phyloP scores from a whole-genome alignment of 2,797 vertebrate genomes.

The Neoniphon sammara region DNA sequence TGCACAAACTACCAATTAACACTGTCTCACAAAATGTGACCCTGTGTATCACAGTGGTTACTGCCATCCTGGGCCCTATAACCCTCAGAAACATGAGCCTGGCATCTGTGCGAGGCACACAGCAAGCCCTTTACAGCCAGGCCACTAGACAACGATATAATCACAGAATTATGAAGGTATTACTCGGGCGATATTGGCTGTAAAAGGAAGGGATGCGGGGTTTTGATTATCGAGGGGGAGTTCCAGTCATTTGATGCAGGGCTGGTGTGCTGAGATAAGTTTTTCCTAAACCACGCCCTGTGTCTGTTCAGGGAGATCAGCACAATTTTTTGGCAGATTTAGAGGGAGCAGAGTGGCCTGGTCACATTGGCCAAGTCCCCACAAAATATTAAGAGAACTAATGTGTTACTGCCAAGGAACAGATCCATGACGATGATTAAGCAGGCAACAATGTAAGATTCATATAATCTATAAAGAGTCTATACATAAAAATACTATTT shows the following conservation, averaged over 20 bases:
- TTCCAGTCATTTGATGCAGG: background rate
- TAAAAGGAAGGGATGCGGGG: conserved; percentile 42
- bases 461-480: no score
- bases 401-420: background rate
- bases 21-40: conserved; percentile 34
- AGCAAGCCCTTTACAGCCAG: conserved; percentile 51
- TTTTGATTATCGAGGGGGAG: conserved; percentile 26
- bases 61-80: conserved; percentile 44
- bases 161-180: conserved; percentile 51
- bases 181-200: conserved; percentile 40
- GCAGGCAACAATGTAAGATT: background rate
- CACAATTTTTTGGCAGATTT: no score
- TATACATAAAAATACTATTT: background rate
- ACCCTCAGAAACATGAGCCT: conserved; percentile 26
- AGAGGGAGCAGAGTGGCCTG: no score
- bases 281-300: conserved; percentile 36
- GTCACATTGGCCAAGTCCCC: no score
- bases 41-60: conserved; percentile 25
- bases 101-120: conserved; percentile 18
- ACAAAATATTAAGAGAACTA: background rate
- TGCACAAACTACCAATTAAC: conserved; percentile 28
- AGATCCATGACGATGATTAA: background rate
- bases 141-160: conserved; percentile 56
- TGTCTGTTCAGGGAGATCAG: conserved; percentile 6
- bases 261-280: conserved; percentile 4